Conservation (phyloP, 2,797 vertebrate species). For the Trachops cirrhosus region DNA sequence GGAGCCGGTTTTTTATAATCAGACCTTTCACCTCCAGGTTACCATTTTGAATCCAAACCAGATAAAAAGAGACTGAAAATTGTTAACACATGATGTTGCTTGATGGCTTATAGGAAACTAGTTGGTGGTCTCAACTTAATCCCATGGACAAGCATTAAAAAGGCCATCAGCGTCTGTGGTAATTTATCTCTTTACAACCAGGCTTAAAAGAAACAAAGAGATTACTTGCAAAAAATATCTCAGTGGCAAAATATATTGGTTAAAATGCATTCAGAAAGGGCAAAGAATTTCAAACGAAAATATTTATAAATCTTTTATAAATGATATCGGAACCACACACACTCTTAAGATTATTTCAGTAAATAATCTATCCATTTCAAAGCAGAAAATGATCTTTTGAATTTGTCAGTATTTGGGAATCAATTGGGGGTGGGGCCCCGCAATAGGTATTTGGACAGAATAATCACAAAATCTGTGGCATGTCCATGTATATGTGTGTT, state of each 20-base stretch:
- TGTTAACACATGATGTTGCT: conserved; percentile 58
- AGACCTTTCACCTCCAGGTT: conserved; percentile 51
- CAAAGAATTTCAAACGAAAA: not conserved
- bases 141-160: conserved; percentile 48
- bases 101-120: not conserved
- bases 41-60: conserved; percentile 22
- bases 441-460: not conserved
- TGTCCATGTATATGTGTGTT: not conserved
- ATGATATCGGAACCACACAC: not conserved
- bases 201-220: not conserved
- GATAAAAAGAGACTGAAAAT: conserved; percentile 67
- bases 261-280: not conserved
- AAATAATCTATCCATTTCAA: not conserved
- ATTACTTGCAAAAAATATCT: not conserved
- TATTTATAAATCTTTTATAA: not conserved
- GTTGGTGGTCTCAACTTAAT: conserved; percentile 64
- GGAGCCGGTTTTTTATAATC: not conserved
- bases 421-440: not conserved
- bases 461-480: not conserved
- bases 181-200: not conserved
- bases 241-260: not conserved
- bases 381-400: not conserved
- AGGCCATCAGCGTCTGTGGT: not conserved
- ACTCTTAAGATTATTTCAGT: not conserved
- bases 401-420: not conserved